Conservation (phyloP, 2,888 invertebrate species). For the Archips xylosteana region DNA sequence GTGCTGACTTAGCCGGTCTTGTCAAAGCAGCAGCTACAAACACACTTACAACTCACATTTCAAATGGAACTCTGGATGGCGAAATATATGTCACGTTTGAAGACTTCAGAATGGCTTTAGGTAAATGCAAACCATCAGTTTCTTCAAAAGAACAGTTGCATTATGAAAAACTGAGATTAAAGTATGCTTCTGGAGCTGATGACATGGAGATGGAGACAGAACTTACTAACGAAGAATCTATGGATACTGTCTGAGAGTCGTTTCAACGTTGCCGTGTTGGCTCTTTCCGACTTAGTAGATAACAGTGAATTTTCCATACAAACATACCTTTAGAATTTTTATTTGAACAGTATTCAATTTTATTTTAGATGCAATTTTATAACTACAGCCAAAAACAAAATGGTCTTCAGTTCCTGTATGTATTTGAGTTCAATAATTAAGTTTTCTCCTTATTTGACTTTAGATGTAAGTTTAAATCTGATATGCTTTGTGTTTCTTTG, state of each 20-base stretch:
- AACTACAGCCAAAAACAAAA: neutral
- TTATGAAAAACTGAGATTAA: conserved; percentile 90
- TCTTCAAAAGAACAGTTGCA: conserved; percentile 91
- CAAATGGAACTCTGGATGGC: conserved; percentile 79
- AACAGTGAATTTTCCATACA: conserved; percentile 46
- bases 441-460: neutral
- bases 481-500: conserved; percentile 1
- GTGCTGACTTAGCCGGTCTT: conserved; percentile 96
- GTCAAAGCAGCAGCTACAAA: conserved; percentile 94
- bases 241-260: conserved; percentile 79
- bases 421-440: neutral
- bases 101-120: conserved; percentile 92
- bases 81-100: conserved; percentile 87
- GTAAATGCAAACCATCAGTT: conserved; percentile 95
- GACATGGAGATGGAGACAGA: conserved; percentile 86
- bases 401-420: conserved; percentile 36
- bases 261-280: conserved; percentile 56
- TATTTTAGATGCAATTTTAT: conserved; percentile 16
- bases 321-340: conserved; percentile 11
- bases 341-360: conserved; percentile 23
- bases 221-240: conserved; percentile 76
- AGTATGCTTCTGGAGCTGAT: conserved; percentile 86
- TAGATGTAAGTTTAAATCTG: conserved; percentile 10
- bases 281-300: conserved; percentile 55
- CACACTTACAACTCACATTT: conserved; percentile 91